Percentiles rank a stretch among this genome's conserved stretches.
Evolutionary conservation across 2,888 invertebrate genomes (phyloP).

Genomic region (Deilephila elpenor): DNA sequence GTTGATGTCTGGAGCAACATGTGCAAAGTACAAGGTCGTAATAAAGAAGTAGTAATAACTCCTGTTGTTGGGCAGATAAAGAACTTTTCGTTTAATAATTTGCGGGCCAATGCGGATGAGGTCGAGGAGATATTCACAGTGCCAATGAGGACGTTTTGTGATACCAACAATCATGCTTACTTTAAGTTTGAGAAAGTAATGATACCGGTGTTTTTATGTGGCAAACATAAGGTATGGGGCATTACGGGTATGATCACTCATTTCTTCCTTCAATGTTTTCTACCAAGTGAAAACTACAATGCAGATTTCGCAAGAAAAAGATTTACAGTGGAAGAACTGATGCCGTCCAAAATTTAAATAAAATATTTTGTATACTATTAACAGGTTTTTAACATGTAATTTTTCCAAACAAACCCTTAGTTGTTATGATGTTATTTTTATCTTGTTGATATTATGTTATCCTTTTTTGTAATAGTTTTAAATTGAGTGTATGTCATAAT

Average conservation of each 20-base stretch:
- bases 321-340: slow-evolving; percentile 60
- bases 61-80: slow-evolving; percentile 88
- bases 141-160: slow-evolving; percentile 87
- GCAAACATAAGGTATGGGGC: slow-evolving; percentile 88
- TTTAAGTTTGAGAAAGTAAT: slow-evolving; percentile 84
- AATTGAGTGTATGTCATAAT: too few species aligned
- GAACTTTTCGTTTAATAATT: slow-evolving; percentile 77
- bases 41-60: slow-evolving; percentile 84
- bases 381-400: too few species aligned
- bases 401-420: too few species aligned
- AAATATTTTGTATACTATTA: background rate
- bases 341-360: slow-evolving; percentile 64
- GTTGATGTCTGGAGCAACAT: slow-evolving; percentile 88
- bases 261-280: slow-evolving; percentile 77
- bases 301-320: slow-evolving; percentile 61
- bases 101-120: slow-evolving; percentile 88
- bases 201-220: slow-evolving; percentile 84
- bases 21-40: slow-evolving; percentile 61
- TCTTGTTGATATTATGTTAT: too few species aligned
- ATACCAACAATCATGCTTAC: slow-evolving; percentile 84
- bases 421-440: too few species aligned
- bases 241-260: slow-evolving; percentile 92
- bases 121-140: slow-evolving; percentile 92
- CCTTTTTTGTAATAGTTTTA: too few species aligned
- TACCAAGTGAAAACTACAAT: slow-evolving; percentile 61